Base-by-base conservation (phyloP, 2,888 invertebrate species). In the Hyppa rectilinea region DNA sequence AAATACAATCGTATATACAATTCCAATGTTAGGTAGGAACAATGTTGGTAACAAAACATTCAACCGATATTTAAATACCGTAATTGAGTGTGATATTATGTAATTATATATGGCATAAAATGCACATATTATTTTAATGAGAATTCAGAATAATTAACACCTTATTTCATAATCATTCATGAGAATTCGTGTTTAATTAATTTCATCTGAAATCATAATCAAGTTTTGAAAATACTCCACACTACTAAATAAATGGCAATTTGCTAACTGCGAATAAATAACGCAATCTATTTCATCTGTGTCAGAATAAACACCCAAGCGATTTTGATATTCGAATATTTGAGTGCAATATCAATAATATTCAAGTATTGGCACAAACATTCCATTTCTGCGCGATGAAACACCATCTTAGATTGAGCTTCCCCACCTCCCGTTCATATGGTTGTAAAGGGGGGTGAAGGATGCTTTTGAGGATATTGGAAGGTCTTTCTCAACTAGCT, bases 271-370 rank as follows among this genome's bases (percentile, higher is more conserved):
- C 45, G n/a, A 61, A 65, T 77, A 82, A 81, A 80, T 76, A 70
- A 50, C 58, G 59, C 59, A 71, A 81, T 83, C 78, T 81, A 85
- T 86, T 80, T 85, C 79, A 85, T 80, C 79, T 81, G 81, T 82
- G 81, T 74, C 81, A 75, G 62, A 79, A 73, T 87, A 86, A 88
- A 87, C 81, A 88, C 84, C 78, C 82, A 53, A 75, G 64, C 69
- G 77, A 80, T 80, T 82, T 78, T 78, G 78, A 89, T 89, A 90
- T 90, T 88, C 87, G 87, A 89, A 90, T 90, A 89, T 90, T 89
- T 89, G 88, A 89, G 90, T 89, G 90, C 89, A 90, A 92, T 92
- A 91, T 91, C 92, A 91, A 92, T 93, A 92, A 92, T 91, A 90
- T 91, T 90, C 90, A 89, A 93, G 92, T 89, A 92, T 92, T 90